Base-by-base conservation (phyloP, 2,797 vertebrate species). In the Dallia pectoralis region DNA sequence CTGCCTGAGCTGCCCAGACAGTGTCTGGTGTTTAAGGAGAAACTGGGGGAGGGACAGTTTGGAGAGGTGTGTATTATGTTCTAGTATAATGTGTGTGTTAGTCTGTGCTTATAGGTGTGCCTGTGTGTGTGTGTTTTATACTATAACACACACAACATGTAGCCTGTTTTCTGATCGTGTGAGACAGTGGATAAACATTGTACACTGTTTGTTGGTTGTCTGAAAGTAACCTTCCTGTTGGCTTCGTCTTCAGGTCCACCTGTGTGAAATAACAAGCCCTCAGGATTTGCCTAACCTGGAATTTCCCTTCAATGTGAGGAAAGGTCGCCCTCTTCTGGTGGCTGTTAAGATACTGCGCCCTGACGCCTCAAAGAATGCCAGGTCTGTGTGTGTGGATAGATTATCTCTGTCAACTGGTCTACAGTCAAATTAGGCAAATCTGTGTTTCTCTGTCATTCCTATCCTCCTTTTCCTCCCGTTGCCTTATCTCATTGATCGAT, bases 331-430 rank as follows among this genome's bases (percentile, higher is more conserved):
- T 78, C 93, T 98, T 25, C 87, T 97, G 91, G 97, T 98, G 2
- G 97, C 97, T 0, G 97, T 98, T 59, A 98, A 97, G 89, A 97
- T 97, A 76, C 87, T 98, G 49, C 93, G 96, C 27, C 92, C 96
- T 0, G 97, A 98, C 3, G 97, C 96, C 67, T 96, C 96, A 19
- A 97, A 98, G 88, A 97, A 97, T n/a, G 97, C 96, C 85, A 96
- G 96, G 97, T 97, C 32, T 64, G 83, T 81, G 1, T 81, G 1
- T 49, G 12, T 40, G 16, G 19, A 66, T 22, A 22, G 16, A 2
- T 53, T 9, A 22, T 53, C 4, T 53, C 18, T 19, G n/a, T 53
- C 19, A 53, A n/a, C 9, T 53, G 9, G 49, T 19, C 18, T 19
- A 53, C 49, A 53, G n/a, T 53, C 8, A n/a, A 53, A 11, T 4